Evolutionary conservation across 2,113 vertebrate genomes (phyloP).

Genomic region (Chrysochloris asiatica): DNA sequence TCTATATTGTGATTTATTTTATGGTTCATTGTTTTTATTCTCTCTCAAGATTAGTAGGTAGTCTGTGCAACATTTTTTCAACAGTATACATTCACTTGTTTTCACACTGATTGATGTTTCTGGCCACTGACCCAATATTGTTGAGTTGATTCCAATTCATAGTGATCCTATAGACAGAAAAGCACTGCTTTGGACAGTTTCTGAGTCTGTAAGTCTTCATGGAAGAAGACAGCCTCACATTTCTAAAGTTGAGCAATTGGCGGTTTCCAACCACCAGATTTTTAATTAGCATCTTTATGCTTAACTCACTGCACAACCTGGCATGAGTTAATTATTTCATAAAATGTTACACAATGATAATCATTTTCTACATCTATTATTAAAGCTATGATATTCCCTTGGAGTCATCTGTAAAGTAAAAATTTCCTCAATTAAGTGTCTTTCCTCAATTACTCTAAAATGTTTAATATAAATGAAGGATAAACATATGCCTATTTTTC

Average conservation of each 20-base stretch:
- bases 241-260: too few relatives aligned
- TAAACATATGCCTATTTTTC: neutral
- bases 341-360: neutral
- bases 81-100: neutral
- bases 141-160: too few relatives aligned
- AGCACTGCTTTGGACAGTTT: too few relatives aligned
- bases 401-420: neutral
- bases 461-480: neutral
- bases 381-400: neutral
- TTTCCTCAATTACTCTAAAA: neutral
- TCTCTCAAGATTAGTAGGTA: neutral
- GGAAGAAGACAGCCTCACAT: too few relatives aligned
- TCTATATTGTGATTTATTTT: neutral
- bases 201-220: too few relatives aligned
- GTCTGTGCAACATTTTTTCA: neutral
- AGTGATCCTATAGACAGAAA: too few relatives aligned
- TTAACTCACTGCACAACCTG: too few relatives aligned
- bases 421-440: neutral
- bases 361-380: neutral
- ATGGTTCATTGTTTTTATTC: too few relatives aligned
- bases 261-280: too few relatives aligned
- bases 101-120: neutral
- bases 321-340: neutral
- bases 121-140: neutral
- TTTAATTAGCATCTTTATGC: too few relatives aligned